Base-by-base conservation (phyloP, 2,888 invertebrate genomes). In the Nephrotoma guestfalica region DNA sequence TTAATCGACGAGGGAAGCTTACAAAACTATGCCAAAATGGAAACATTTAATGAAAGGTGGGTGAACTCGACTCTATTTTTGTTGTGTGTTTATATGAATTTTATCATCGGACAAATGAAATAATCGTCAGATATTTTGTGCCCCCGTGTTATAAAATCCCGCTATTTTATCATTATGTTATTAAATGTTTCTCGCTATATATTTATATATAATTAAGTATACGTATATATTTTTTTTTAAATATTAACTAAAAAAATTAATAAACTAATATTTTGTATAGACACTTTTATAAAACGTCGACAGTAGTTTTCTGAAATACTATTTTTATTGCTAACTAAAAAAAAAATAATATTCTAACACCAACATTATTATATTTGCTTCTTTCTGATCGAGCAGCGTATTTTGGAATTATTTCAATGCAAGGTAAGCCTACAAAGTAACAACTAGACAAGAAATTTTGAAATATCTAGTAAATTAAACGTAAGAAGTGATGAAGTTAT, bases 331-430 rank as follows among this genome's bases (percentile, higher is more conserved):
- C 41, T 41, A 84, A 41, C 40, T 40, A 84, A 84, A 41, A 84
- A n/a, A 83, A 84, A 84, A 84, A 84, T 30, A 71, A 71, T 71
- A 71, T 71, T 71, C 71, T 86, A 87, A n/a, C 87, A 13, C 45
- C 86, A 86, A 87, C 87, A 86, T 84, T 87, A 87, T 89, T 89
- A 89, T 86, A 85, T 85, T 85, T 85, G 43, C 85, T 85, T 85
- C 43, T 85, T 86, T 86, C 42, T 84, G 87, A 87, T 88, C 71
- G 87, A 91, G 91, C 96, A 98, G 97, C 97, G 96, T 97, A 94
- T 97, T 97, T 96, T 97, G 97, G 98, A 97, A 97, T 95, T 97
- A 97, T 96, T 97, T 98, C 96, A 97, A 97, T 93, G 96, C 97
- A 94, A 97, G 98, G 98, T 98, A 97, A 97, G 97, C 86, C 30